These are phyloP conservation scores for Abramis brama DNA, from an alignment of 2,113 vertebrate species.

Conservation along the genomic window DNA sequence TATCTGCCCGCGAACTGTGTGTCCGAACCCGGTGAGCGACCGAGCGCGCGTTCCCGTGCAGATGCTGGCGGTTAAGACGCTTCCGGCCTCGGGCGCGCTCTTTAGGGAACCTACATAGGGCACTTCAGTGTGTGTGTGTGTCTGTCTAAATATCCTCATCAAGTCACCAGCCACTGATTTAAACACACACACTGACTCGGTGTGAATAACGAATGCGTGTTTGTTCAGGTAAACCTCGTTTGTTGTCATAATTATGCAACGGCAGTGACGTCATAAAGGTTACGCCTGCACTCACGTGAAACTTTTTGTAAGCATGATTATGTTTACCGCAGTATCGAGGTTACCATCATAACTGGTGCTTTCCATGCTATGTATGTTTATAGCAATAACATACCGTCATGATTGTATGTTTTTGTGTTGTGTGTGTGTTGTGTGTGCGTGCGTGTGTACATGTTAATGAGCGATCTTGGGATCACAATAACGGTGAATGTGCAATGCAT, in stretches of 20 bases:
- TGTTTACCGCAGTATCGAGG: neutral
- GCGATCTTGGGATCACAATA: neutral
- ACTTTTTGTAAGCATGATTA: too few relatives aligned
- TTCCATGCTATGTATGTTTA: too few relatives aligned
- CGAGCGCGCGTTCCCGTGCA: neutral
- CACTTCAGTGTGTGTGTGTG: neutral
- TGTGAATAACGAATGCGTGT: neutral
- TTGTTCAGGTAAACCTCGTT: neutral
- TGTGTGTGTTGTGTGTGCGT: too few relatives aligned
- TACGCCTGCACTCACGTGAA: neutral
- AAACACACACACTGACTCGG: neutral
- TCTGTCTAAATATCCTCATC: neutral
- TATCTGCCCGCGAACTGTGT: neutral
- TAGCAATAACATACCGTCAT: too few relatives aligned
- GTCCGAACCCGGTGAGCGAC: neutral
- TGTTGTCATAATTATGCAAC: neutral
- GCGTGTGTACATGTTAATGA: too few relatives aligned
- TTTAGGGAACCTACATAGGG: neutral
- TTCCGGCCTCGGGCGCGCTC: neutral
- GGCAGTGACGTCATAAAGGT: constrained; percentile 13
- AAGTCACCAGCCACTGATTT: neutral
- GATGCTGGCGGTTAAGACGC: neutral
- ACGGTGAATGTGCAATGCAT: neutral
- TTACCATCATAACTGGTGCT: neutral
- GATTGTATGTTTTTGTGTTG: too few relatives aligned